Conservation (phyloP, 2,113 vertebrate genomes). For the Amphilophus citrinellus region DNA sequence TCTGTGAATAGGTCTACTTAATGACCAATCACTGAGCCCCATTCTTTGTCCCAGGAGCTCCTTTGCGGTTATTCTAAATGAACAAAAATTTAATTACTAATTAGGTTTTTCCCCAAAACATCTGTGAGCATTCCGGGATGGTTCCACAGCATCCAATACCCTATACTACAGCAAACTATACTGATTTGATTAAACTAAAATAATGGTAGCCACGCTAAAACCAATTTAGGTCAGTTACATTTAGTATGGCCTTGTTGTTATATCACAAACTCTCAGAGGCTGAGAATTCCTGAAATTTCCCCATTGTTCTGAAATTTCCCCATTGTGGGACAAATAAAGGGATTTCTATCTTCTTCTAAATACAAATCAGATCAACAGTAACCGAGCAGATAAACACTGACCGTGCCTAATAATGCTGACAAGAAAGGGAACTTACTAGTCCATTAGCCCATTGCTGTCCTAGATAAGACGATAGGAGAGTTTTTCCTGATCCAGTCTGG, state of each 20-base stretch:
- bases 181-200: not conserved
- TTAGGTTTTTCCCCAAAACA: not conserved
- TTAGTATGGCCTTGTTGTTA: not conserved
- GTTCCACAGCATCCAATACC: not conserved
- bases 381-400: not conserved
- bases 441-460: constrained; percentile 85
- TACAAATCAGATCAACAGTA: not conserved
- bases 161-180: not conserved
- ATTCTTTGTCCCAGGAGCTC: not conserved
- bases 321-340: no score
- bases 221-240: not conserved
- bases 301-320: no score
- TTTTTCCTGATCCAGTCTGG: constrained; percentile 90
- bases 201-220: not conserved
- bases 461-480: constrained; percentile 82
- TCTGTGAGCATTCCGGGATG: not conserved
- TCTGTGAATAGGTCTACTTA: no score
- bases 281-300: not conserved
- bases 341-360: not conserved
- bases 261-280: not conserved
- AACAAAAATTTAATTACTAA: not conserved
- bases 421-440: constrained; percentile 42
- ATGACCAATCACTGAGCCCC: no score
- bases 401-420: not conserved
- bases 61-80: not conserved